These are phyloP conservation scores for Bursaphelenchus okinawaensis DNA, from an alignment of 2,888 invertebrate genomes.

Conservation along the genomic window DNA sequence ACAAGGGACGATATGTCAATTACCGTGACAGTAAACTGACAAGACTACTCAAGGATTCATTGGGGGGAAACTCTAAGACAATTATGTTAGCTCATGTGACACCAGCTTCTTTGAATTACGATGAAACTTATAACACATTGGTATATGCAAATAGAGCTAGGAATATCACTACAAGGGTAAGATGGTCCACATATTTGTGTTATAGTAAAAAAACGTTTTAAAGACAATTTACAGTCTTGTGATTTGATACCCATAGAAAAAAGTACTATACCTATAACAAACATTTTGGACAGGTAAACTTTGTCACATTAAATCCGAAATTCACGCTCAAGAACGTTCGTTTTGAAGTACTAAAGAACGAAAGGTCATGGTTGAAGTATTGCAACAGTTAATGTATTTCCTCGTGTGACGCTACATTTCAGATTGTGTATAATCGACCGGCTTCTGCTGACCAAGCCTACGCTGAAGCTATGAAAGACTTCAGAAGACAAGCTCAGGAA, in stretches of 20 bases:
- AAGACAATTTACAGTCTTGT: too few relatives aligned
- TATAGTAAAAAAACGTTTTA: too few relatives aligned
- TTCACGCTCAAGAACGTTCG: too few relatives aligned
- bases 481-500: constrained; percentile 35
- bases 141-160: constrained; percentile 89
- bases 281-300: too few relatives aligned
- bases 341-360: too few relatives aligned
- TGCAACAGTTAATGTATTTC: too few relatives aligned
- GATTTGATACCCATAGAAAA: too few relatives aligned
- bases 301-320: not conserved
- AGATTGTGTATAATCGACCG: constrained; percentile 40
- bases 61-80: constrained; percentile 62
- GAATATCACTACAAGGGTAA: constrained; percentile 80
- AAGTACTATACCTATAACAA: too few relatives aligned
- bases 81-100: constrained; percentile 95
- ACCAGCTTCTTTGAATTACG: constrained; percentile 74
- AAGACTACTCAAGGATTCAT: constrained; percentile 66
- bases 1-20: constrained; percentile 72
- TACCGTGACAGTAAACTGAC: constrained; percentile 92
- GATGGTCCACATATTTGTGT: too few relatives aligned
- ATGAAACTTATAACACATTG: constrained; percentile 86
- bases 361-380: too few relatives aligned
- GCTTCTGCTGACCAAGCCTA: constrained; percentile 51
- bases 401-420: too few relatives aligned
- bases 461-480: constrained; percentile 41